Base-by-base conservation (phyloP, 2,888 invertebrate genomes). In the Acrocera orbiculus region DNA sequence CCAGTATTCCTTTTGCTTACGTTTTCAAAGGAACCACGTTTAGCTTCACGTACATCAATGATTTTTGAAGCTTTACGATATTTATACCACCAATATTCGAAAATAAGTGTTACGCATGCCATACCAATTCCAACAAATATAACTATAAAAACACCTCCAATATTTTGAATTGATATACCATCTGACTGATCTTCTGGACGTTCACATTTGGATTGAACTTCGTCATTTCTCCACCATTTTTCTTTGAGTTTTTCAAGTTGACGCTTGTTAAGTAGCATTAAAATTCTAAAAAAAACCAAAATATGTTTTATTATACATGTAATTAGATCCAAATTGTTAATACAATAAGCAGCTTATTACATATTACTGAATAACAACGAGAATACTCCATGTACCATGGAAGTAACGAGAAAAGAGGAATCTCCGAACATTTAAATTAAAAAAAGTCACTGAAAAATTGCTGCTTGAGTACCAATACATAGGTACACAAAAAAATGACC, bases 121-220 rank as follows among this genome's bases (percentile, higher is more conserved):
- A 92, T 66, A 0, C 81, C 85, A 20, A 93, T 90, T 0, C 93
- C 93, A 46, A 92, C 89, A 51, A 93, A 86, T 42, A 96, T 93
- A 0, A 96, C 92, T 34, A 96, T 89, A 55, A 96, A 96, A 0
- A 96, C 95, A 1, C 95, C 95, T 29, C 92, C 95, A 44, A 96
- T 96, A 56, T 96, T 96, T 52, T 90, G 80, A 39, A 96, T 93
- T 39, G 90, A 92, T 51, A 96, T 96, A 30, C 96, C 96, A 52
- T 93, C 95, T 4, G 85, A 85, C 52, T 93, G 89, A 52, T 90
- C 85, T 50, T 89, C 86, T 34, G 83, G 78, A 45, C 82, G 79
- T 46, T 85, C 82, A 48, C 89, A 89, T 40, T 71, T 69, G 47
- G 72, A 71, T 22, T 72, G 73, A 6, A 73, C 70, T 0, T 77